Base-by-base conservation (phyloP, 2,888 invertebrate genomes). In the Microdon myrmicae region DNA sequence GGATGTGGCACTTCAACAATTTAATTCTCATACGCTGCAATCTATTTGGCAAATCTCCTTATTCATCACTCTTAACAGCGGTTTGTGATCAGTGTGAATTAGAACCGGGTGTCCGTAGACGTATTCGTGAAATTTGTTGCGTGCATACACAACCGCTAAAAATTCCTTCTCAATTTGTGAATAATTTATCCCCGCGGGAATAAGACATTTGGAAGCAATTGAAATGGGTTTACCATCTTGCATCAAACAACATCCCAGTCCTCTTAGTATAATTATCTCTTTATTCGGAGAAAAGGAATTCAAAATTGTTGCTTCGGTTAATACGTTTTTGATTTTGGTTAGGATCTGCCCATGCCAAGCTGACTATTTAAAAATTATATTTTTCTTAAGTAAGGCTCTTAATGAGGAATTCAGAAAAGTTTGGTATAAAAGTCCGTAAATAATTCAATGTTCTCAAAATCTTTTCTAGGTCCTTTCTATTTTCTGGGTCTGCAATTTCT, bases 371-470 rank as follows among this genome's bases (percentile, higher is more conserved):
- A 56, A 70, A 39, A 49, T 14, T 38, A 68, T 22, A 67, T 71
- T 67, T 54, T 71, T 68, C 61, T 58, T 68, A 44, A 72, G 56
- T 14, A 70, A 26, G 9, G 13, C 47, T n/a, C 25, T 28, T 55
- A 69, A 45, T 37, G 67, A 60, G 6, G 20, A 3, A 1, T 26
- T 35, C 16, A n/a, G 37, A 16, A 19, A 37, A 26, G 13, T 48
- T 29, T 2, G 45, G 35, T 16, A 35, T 26, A 35, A 47, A 35
- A 5, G 38, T 32, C 10, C 39, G 26, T 16, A 60, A 39, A 37
- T 59, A 68, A 34, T 67, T 68, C 8, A 58, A 31, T 70, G 72
- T 72, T 4, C 71, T 73, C 10, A 74, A 54, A 20, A 72, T 48
- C 25, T 53, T 68, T 58, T 70, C 43, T 8, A 73, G 28, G 19